Evolutionary conservation across 2,797 vertebrate species (phyloP).

Genomic region (Clarias laeviceps): DNA sequence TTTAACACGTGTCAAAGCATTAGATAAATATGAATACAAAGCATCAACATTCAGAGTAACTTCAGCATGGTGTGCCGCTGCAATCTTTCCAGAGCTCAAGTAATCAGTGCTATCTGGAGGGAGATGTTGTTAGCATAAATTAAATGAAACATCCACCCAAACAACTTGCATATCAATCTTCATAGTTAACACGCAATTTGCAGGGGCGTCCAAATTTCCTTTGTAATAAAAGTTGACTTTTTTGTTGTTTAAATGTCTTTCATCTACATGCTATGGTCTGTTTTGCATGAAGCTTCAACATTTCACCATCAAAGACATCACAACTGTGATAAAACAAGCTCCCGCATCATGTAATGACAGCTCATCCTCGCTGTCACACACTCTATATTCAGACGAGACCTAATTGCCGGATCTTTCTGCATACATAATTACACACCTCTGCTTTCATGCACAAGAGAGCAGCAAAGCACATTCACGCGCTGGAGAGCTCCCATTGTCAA

Average conservation of each 20-base stretch:
- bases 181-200: background rate
- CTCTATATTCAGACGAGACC: slow-evolving; percentile 34
- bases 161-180: background rate
- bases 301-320: background rate
- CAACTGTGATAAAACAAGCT: slow-evolving; percentile 15
- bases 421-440: slow-evolving; percentile 50
- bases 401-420: slow-evolving; percentile 49
- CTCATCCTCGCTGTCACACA: slow-evolving; percentile 29
- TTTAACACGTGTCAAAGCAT: background rate
- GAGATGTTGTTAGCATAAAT: background rate
- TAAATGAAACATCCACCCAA: background rate
- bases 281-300: background rate
- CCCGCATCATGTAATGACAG: slow-evolving; percentile 22
- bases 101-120: background rate
- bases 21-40: background rate
- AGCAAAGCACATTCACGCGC: slow-evolving; percentile 21
- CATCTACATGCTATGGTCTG: background rate
- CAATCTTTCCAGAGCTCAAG: background rate
- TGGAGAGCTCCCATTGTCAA: slow-evolving; percentile 30
- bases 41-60: background rate
- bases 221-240: background rate
- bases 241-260: background rate
- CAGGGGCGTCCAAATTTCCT: background rate
- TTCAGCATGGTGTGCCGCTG: background rate
- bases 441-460: slow-evolving; percentile 39